Conservation (phyloP, 2,888 invertebrate species). For the Platycnemis pennipes region DNA sequence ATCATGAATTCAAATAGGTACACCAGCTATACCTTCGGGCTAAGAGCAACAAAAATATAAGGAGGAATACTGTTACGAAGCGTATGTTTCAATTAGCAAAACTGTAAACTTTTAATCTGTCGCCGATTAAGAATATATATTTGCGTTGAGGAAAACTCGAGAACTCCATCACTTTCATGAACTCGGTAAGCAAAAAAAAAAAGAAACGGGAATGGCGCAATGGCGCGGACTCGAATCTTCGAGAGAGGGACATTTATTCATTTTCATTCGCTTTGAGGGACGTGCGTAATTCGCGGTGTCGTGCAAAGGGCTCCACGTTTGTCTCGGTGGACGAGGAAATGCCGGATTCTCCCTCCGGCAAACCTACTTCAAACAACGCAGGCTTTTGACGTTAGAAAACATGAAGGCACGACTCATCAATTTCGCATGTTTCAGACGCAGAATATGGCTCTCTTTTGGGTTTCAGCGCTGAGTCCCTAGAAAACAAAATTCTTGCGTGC, state of each 20-base stretch:
- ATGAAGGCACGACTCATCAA: background rate
- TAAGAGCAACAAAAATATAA: background rate
- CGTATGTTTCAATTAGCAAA: background rate
- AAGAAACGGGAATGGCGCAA: background rate
- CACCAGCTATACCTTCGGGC: background rate
- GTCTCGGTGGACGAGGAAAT: background rate
- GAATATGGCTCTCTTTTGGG: too few species aligned
- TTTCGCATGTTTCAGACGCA: background rate
- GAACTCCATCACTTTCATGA: background rate
- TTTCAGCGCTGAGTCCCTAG: too few species aligned
- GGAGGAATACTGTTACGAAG: background rate
- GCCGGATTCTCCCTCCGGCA: background rate
- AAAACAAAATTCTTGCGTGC: too few species aligned
- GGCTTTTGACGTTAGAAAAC: background rate
- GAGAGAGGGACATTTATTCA: background rate
- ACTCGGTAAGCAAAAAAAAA: background rate
- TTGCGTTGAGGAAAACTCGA: background rate
- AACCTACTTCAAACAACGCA: background rate
- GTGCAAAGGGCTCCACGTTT: background rate
- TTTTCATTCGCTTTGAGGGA: background rate
- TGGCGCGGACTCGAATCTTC: background rate
- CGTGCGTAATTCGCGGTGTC: background rate
- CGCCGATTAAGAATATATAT: background rate
- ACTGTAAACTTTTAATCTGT: background rate
- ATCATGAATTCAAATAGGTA: too few species aligned